These are phyloP conservation scores for Uropsilus gracilis DNA, from an alignment of 2,113 vertebrate species.

Conservation along the genomic window DNA sequence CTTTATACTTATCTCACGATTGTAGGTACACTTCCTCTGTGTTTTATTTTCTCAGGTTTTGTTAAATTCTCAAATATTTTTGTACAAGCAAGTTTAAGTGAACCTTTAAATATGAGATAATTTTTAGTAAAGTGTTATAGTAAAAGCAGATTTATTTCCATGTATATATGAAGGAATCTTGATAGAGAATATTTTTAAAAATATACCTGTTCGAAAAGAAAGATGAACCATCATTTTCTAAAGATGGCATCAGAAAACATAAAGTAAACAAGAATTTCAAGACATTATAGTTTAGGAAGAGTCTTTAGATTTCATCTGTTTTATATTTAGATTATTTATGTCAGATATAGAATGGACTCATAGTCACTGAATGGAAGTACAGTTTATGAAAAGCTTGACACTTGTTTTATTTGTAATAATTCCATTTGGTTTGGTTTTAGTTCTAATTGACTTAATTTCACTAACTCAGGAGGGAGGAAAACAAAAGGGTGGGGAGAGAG, in stretches of 20 bases:
- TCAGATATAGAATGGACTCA: neutral
- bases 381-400: neutral
- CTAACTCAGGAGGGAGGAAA: neutral
- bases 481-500: neutral
- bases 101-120: neutral
- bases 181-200: neutral
- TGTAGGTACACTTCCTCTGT: neutral
- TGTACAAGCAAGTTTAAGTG: constrained; percentile 11
- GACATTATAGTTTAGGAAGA: neutral
- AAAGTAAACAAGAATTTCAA: constrained; percentile 7
- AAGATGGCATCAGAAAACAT: neutral
- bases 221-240: constrained; percentile 14
- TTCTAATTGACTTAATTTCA: neutral
- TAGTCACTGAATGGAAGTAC: neutral
- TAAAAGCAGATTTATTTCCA: neutral
- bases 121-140: neutral
- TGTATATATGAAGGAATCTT: neutral
- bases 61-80: neutral
- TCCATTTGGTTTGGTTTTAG: neutral
- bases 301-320: constrained; percentile 6
- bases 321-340: neutral
- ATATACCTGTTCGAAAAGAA: neutral
- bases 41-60: constrained; percentile 1
- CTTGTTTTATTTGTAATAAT: neutral
- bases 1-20: constrained; percentile 1